Evolutionary conservation across 2,888 invertebrate genomes (phyloP), one percentile per base, ranked within the genome.

Genomic region (Perdita meconis): DNA sequence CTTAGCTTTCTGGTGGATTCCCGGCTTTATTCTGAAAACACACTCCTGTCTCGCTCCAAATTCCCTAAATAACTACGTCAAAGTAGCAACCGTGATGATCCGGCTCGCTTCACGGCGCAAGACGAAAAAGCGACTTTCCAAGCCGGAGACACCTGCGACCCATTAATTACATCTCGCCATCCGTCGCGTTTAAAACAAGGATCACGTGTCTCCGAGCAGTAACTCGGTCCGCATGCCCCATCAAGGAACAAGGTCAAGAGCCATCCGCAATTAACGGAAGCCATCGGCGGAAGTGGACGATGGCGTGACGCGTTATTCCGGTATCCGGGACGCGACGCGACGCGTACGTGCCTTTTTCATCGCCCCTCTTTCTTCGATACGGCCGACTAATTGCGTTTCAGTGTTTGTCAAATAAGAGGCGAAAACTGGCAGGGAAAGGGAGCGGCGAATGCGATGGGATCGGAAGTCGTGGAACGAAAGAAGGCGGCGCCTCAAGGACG

Each of bases 401-500:
- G 22, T 78, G 78, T 78, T 56, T n/a, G 16, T 16, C n/a, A 34
- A 51, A 60, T 53, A 56, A 30, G 30, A 64, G 53, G 55, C 24
- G 10, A 38, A 8, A 30, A 26, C 16, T 6, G 47, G 2, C 13
- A 38, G 34, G 34, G 66, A 42, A 66, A 50, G 42, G 34, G 42
- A 8, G 38, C 38, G 13, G 38, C 19, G 26, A n/a, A 1, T 5
- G 16, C n/a, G 24, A n/a, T 4, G 50, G 30, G 50, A 60, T 47
- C 64, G 63, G 67, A 60, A 50, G 34, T 30, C 34, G 51, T 8
- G 13, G 51, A 26, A 26, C 34, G 44, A n/a, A 42, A 51, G 51
- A 40, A 57, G 74, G 50, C 16, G 74, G 50, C 19, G 22, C 50
- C n/a, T 67, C 68, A 72, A 76, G 81, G 78, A 78, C 50, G 57